phyloP scores from a whole-genome alignment of 2,797 vertebrate species.

The Takifugu rubripes region DNA sequence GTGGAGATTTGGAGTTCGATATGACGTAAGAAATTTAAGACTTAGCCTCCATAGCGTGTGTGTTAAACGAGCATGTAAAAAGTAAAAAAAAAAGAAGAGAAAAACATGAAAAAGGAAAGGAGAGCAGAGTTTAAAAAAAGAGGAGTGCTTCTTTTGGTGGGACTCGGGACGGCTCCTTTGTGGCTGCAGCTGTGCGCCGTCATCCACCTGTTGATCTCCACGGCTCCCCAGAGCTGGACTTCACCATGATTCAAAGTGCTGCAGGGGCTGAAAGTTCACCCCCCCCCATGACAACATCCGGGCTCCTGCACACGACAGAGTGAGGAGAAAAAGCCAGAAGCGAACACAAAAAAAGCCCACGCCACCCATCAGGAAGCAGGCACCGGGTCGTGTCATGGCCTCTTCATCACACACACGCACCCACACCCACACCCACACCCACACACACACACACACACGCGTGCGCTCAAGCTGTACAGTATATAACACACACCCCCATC shows the following conservation, averaged over 20 bases:
- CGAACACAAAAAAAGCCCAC: conserved; percentile 24
- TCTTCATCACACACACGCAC: conserved; percentile 34
- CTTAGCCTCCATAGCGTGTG: conserved; percentile 37
- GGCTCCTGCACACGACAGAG: conserved; percentile 30
- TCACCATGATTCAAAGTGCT: conserved; percentile 56
- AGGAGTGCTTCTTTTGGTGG: conserved; percentile 63
- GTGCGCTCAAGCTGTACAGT: conserved; percentile 54
- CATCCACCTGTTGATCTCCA: conserved; percentile 44
- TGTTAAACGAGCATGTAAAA: conserved; percentile 64
- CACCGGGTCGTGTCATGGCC: conserved; percentile 54
- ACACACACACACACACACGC: conserved; percentile 15
- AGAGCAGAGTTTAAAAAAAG: conserved; percentile 48
- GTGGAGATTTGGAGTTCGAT: conserved; percentile 54
- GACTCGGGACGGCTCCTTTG: conserved; percentile 50
- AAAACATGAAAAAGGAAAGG: conserved; percentile 33
- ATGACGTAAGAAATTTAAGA: conserved; percentile 56
- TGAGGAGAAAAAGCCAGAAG: conserved; percentile 26
- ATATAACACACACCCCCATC: conserved; percentile 62
- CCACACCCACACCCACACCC: conserved; percentile 11
- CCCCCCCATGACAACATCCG: not conserved
- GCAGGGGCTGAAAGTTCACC: not conserved
- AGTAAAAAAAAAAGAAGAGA: conserved; percentile 38
- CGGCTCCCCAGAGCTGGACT: conserved; percentile 39
- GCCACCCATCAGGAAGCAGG: conserved; percentile 50
- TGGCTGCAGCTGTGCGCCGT: conserved; percentile 42